phyloP scores from a whole-genome alignment of 2,113 vertebrate genomes.

The Cephalopterus ornatus region DNA sequence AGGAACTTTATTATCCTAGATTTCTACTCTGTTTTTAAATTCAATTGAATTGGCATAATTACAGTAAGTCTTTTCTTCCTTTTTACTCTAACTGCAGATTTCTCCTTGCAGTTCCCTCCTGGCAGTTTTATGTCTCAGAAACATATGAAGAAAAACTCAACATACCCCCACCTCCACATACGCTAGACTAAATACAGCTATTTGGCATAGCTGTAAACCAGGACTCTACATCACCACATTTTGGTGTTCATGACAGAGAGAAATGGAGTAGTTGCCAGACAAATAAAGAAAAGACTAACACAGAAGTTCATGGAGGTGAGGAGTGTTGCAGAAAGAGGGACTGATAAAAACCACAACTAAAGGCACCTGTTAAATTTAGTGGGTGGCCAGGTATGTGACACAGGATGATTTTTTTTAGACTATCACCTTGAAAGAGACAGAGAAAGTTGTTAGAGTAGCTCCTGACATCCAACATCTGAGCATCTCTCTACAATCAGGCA shows the following conservation, averaged over 20 bases:
- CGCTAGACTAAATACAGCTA: background rate
- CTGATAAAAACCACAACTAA: background rate
- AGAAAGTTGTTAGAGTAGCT: background rate
- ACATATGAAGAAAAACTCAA: background rate
- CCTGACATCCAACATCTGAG: background rate
- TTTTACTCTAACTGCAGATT: background rate
- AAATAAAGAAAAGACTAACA: background rate
- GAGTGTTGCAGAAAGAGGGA: background rate
- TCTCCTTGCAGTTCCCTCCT: background rate
- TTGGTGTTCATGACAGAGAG: background rate
- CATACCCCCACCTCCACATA: fast-evolving
- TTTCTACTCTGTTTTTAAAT: background rate
- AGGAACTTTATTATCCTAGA: background rate
- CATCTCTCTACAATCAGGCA: background rate
- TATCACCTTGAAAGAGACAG: background rate
- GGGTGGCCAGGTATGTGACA: background rate
- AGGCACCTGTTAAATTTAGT: fast-evolving
- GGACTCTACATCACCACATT: background rate
- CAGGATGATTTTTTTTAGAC: background rate
- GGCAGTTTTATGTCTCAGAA: background rate
- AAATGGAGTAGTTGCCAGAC: background rate
- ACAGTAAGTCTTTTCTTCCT: background rate
- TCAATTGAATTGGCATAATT: background rate
- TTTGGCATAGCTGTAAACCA: background rate
- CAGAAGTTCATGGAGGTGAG: background rate